Conservation (phyloP, 2,888 invertebrate genomes). For the Apamea anceps region DNA sequence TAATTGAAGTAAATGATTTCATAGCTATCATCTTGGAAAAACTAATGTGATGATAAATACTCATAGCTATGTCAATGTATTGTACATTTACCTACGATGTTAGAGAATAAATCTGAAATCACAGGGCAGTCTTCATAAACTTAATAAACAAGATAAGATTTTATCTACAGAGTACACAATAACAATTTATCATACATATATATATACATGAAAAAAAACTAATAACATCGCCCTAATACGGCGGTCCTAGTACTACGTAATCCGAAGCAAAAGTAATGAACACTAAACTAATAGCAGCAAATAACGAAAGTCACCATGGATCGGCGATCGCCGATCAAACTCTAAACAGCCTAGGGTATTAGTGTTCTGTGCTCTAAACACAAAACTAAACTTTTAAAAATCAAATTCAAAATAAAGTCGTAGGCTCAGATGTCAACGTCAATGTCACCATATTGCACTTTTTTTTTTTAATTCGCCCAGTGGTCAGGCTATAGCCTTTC, state of each 20-base stretch:
- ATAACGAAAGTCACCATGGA: background rate
- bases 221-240: background rate
- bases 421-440: background rate
- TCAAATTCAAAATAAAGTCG: background rate
- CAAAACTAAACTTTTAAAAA: background rate
- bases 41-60: background rate
- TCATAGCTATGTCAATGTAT: slow-evolving; percentile 2
- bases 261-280: background rate
- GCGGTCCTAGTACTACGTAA: background rate
- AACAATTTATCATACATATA: background rate
- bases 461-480: no score
- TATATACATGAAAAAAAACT: background rate
- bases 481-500: no score
- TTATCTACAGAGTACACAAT: background rate
- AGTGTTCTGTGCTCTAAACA: no score
- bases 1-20: slow-evolving; percentile 36
- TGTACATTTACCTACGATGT: background rate
- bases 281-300: background rate
- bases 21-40: slow-evolving; percentile 40
- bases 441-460: no score
- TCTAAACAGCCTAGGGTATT: no score
- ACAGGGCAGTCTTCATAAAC: background rate
- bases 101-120: background rate
- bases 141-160: slow-evolving; percentile 28
- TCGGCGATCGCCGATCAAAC: background rate